Conservation (phyloP, 2,113 vertebrate genomes). For the Procapra przewalskii region DNA sequence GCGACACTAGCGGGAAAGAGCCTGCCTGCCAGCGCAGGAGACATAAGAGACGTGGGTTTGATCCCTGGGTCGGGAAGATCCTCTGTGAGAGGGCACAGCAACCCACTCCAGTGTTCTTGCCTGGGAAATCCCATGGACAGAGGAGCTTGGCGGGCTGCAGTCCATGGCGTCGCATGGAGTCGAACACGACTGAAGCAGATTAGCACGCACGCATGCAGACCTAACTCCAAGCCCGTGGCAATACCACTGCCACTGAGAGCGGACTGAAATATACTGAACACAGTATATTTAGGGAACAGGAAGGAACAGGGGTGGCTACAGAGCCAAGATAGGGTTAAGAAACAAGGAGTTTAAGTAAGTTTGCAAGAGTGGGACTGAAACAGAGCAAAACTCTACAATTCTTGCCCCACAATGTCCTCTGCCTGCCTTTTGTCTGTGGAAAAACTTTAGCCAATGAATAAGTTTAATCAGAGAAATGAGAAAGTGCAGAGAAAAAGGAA, state of each 20-base stretch:
- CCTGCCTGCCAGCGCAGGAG: background rate
- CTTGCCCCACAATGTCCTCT: background rate
- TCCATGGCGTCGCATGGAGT: background rate
- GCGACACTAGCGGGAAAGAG: background rate
- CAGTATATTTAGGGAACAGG: background rate
- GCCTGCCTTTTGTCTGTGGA: background rate
- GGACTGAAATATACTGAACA: background rate
- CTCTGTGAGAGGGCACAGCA: background rate
- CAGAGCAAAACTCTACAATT: background rate
- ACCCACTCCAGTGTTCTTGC: background rate
- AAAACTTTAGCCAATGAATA: background rate
- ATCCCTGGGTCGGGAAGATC: background rate
- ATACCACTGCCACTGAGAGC: background rate
- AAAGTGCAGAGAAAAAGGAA: background rate
- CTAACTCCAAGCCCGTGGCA: background rate
- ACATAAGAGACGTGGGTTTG: background rate
- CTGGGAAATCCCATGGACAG: background rate
- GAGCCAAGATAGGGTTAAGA: background rate
- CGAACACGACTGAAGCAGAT: background rate
- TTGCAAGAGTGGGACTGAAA: background rate
- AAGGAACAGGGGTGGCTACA: background rate
- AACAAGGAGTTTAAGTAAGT: background rate
- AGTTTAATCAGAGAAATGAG: background rate
- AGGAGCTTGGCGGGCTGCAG: background rate
- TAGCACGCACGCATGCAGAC: fast-evolving